These are phyloP conservation scores for Trididemnum nubilum DNA, from an alignment of 23 tunicate genomes.

Conservation along the genomic window DNA sequence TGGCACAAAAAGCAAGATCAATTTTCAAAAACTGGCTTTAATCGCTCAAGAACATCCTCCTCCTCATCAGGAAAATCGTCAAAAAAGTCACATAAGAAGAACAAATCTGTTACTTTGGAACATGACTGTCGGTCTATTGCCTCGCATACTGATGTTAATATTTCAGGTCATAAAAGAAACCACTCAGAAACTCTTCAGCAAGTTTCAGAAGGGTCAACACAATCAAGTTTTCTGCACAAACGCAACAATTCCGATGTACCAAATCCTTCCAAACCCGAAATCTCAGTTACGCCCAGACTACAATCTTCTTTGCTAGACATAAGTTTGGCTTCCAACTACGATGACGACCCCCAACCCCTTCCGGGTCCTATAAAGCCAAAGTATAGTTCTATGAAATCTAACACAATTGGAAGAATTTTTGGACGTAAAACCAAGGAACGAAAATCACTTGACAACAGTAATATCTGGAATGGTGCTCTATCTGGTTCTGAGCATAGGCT, in stretches of 20 bases:
- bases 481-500: neutral
- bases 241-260: neutral
- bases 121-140: neutral
- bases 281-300: neutral
- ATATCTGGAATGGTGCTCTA: neutral
- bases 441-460: conserved; percentile 1
- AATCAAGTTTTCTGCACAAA: neutral
- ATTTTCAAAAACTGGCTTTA: neutral
- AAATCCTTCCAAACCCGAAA: neutral
- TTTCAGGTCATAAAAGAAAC: neutral
- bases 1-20: neutral
- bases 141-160: neutral
- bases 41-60: neutral
- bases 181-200: neutral
- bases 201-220: neutral
- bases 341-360: neutral
- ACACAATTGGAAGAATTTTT: conserved; percentile 49
- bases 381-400: conserved; percentile 12
- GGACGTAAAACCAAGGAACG: conserved; percentile 34
- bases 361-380: neutral
- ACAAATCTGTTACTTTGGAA: neutral
- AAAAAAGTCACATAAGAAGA: neutral
- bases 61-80: neutral
- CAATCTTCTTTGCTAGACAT: conserved; percentile 7
- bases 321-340: conserved; percentile 23